A percentile compares a stretch with the other conserved stretches of the same genome.
These are phyloP conservation scores for Linyphia triangularis DNA, from an alignment of 2,888 invertebrate genomes.

Conservation along the genomic window DNA sequence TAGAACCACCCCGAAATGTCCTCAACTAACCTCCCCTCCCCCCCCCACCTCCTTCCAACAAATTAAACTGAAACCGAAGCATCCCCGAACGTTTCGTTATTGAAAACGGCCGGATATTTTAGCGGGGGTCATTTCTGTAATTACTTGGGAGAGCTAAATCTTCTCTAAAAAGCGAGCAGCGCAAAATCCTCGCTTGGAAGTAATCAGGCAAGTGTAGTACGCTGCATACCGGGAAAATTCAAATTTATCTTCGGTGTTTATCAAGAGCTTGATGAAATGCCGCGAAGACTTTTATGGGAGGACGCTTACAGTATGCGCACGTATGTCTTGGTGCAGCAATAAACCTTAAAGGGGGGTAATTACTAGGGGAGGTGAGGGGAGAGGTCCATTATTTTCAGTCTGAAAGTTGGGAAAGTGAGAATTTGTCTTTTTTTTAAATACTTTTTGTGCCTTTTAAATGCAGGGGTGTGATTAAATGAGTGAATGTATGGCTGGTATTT, in stretches of 20 bases:
- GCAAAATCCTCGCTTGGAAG: constrained; percentile 25
- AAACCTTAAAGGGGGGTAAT: constrained; percentile 53
- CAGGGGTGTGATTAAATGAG: constrained; percentile 56
- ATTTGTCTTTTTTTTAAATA: constrained; percentile 23
- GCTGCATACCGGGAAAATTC: constrained; percentile 39
- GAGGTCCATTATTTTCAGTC: constrained; percentile 55
- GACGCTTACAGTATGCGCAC: not conserved
- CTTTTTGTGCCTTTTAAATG: constrained; percentile 17
- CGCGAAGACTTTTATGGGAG: constrained; percentile 45
- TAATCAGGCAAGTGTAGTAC: constrained; percentile 30
- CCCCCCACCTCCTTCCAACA: constrained; percentile 27
- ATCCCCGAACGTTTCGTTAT: constrained; percentile 31
- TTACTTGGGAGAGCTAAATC: constrained; percentile 42
- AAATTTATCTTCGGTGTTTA: constrained; percentile 63
- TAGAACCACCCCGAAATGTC: not conserved
- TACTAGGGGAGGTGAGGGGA: constrained; percentile 37
- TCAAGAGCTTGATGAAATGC: constrained; percentile 63
- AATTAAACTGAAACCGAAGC: constrained; percentile 56
- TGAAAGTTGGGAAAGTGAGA: not conserved
- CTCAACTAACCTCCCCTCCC: not conserved
- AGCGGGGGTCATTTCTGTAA: constrained; percentile 51
- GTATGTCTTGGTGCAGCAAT: constrained; percentile 42
- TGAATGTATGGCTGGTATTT: constrained; percentile 55
- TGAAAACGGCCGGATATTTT: constrained; percentile 38
- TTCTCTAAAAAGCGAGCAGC: not conserved